Evolutionary conservation across 37 sponge, comb jelly and placozoan species (phyloP), one percentile per base, ranked within the genome.

Genomic region (Beroe ovata): DNA sequence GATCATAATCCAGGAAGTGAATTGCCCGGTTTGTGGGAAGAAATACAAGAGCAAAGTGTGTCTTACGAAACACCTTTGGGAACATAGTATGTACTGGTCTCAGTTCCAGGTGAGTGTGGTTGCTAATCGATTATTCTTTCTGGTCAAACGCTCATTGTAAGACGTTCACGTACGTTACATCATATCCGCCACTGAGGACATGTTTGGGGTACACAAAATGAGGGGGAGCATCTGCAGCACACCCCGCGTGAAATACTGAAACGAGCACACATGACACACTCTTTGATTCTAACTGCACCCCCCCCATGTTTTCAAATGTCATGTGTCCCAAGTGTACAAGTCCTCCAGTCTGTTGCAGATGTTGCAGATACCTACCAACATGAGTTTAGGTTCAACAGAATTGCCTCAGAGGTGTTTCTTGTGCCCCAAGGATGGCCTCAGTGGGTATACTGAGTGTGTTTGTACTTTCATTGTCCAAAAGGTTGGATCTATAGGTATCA

Each of bases 31-130:
- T 0, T 77, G 84, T 19, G 89, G 71, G 23, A 91, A 91, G 54
- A 62, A 29, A 58, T 91, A 91, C 59, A 91, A 91, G 37, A 91
- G 91, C 42, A 66, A 60, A 60, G 91, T 90, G 3, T 91, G 91
- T 60, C 84, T 91, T 1, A 91, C 91, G 18, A 91, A 91, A 69
- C 91, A 91, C 23, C 64, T 91, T 11, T 91, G 91, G 91, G 91
- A 91, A 54, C 91, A 91, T 38, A 90, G 63, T 58, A 60, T 91
- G 8, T 91, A 91, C 71, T 91, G 91, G 91, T 90, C 89, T 21
- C 34, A 34, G 59, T 91, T 91, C 54, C 88, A 77, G 54, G 84
- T 77, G 28, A 40, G 54, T 22, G 21, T 62, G 28, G 8, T 62
- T 18, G 23, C 23, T 62, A n/a, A n/a, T n/a, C n/a, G n/a, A n/a